Conservation (phyloP, 1,140 invertebrate species). For the Cheumatopsyche charites region DNA sequence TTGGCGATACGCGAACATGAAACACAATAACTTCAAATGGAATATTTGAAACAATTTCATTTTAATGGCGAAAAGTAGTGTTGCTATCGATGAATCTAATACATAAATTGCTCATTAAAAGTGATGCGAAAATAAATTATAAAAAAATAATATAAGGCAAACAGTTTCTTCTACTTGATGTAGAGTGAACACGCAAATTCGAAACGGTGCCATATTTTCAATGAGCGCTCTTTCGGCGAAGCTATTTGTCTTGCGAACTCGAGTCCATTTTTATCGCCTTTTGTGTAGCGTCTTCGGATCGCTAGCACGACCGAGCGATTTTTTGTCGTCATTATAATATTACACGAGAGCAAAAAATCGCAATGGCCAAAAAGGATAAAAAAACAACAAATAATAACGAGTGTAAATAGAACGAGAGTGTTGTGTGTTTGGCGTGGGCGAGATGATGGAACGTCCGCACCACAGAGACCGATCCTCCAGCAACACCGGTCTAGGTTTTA, state of each 20-base stretch:
- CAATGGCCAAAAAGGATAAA: not conserved
- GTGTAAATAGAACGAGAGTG: not conserved
- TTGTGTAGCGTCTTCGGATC: slow-evolving; percentile 20
- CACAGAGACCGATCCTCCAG: not conserved
- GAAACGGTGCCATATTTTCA: slow-evolving; percentile 33
- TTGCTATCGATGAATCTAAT: too few relatives aligned
- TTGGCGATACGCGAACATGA: too few relatives aligned
- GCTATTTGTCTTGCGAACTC: slow-evolving; percentile 12
- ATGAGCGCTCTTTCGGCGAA: slow-evolving; percentile 5
- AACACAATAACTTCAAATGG: too few relatives aligned
- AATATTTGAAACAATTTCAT: too few relatives aligned
- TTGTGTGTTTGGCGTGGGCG: not conserved
- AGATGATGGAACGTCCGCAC: not conserved
- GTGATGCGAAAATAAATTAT: too few relatives aligned
- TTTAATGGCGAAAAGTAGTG: too few relatives aligned
- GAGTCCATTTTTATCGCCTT: slow-evolving; percentile 27
- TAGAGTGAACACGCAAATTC: slow-evolving; percentile 24
- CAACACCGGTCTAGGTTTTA: too few relatives aligned
- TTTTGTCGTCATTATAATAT: slow-evolving; percentile 1
- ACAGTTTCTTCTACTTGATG: slow-evolving; percentile 6
- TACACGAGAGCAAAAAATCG: not conserved
- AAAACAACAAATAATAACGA: slow-evolving; percentile 6
- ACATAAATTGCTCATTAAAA: too few relatives aligned
- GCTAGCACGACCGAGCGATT: not conserved
- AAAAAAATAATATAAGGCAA: too few relatives aligned